phyloP scores from a whole-genome alignment of 2,113 vertebrate species.

The Oreochromis spilurus region DNA sequence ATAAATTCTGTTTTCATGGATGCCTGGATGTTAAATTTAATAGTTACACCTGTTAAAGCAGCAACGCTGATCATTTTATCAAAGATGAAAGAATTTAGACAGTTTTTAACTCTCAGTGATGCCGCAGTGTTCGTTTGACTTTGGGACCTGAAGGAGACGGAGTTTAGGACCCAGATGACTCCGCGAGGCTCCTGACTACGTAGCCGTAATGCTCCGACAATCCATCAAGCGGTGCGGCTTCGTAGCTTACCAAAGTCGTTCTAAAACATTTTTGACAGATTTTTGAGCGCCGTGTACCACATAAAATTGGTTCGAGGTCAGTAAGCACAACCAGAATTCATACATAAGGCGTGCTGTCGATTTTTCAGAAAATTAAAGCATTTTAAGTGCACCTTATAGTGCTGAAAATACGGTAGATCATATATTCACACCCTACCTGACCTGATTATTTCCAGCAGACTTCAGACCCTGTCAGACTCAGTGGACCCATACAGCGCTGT shows the following conservation, averaged over 20 bases:
- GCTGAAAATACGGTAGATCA: accelerated
- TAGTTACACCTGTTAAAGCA: too few relatives aligned
- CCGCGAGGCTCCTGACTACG: neutral
- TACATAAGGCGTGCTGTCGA: accelerated
- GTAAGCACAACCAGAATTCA: neutral
- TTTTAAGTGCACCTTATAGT: neutral
- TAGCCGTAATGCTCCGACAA: accelerated
- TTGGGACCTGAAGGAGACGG: too few relatives aligned
- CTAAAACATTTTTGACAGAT: neutral
- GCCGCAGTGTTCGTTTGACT: too few relatives aligned
- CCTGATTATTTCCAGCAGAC: neutral
- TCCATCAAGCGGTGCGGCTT: neutral
- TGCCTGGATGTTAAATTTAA: too few relatives aligned
- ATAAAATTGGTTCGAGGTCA: neutral
- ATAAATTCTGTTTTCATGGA: too few relatives aligned
- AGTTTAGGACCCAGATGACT: too few relatives aligned
- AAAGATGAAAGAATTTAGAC: too few relatives aligned
- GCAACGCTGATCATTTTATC: too few relatives aligned
- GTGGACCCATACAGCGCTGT: neutral
- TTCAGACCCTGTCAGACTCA: neutral
- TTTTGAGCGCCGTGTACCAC: neutral
- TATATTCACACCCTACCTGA: neutral
- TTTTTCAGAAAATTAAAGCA: neutral
- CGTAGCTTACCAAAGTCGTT: accelerated
- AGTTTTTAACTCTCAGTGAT: too few relatives aligned